Evolutionary conservation across 37 sponge, comb jelly and placozoan species (phyloP).

Genomic region (Aplysina aerophoba): DNA sequence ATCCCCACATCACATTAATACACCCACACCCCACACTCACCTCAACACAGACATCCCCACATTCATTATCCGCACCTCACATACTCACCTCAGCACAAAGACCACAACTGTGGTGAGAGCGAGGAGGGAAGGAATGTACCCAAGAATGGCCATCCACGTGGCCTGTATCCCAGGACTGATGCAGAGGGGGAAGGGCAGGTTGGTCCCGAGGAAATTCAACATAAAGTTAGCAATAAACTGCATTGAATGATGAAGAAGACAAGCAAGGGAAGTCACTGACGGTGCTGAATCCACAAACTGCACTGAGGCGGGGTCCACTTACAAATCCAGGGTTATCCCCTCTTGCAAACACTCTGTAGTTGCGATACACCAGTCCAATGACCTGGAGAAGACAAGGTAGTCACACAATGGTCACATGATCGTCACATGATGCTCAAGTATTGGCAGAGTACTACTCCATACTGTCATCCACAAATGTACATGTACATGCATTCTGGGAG

Average conservation of each 20-base stretch:
- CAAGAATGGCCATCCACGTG: constrained; percentile 59
- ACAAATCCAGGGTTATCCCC: not conserved
- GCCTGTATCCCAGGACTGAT: constrained; percentile 16
- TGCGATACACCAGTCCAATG: constrained; percentile 64
- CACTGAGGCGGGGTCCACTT: not conserved
- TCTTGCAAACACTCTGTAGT: not conserved
- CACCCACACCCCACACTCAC: no score
- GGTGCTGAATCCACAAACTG: no score
- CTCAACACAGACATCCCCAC: no score
- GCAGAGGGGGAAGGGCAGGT: constrained; percentile 67
- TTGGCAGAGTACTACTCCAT: no score
- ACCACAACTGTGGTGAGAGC: constrained; percentile 14
- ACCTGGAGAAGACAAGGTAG: constrained; percentile 38
- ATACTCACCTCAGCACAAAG: constrained; percentile 57
- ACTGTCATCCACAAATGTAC: no score
- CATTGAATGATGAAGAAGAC: no score
- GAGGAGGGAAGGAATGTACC: constrained; percentile 61
- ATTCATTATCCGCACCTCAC: no score
- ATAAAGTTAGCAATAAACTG: constrained; percentile 31
- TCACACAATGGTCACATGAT: not conserved
- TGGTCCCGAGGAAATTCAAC: constrained; percentile 64
- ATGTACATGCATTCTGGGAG: no score
- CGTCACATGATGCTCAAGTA: no score
- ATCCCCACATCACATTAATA: no score
- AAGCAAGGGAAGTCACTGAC: no score